phyloP scores from a whole-genome alignment of 2,888 invertebrate genomes.

The Nemotelus pantherinus region DNA sequence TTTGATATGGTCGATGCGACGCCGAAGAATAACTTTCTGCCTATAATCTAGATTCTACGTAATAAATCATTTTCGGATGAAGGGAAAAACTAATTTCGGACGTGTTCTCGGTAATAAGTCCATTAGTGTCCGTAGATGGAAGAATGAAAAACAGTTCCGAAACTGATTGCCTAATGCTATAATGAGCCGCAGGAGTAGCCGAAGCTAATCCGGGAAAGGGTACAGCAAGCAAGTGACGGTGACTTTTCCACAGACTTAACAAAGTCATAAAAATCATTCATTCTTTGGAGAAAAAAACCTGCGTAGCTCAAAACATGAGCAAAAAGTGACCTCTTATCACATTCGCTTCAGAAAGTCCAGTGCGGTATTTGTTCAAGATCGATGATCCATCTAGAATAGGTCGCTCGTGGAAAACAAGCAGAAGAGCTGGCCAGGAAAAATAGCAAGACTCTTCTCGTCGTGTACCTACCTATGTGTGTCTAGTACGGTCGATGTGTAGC shows the following conservation, averaged over 20 bases:
- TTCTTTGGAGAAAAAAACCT: neutral
- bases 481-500: neutral
- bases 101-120: neutral
- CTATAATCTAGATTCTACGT: neutral
- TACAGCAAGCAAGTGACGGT: too few species aligned
- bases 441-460: too few species aligned
- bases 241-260: too few species aligned
- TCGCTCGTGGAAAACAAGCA: neutral
- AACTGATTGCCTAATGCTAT: neutral
- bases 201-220: too few species aligned
- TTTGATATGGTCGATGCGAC: neutral
- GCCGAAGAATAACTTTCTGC: neutral
- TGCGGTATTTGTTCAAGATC: neutral
- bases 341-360: neutral
- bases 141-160: neutral
- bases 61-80: neutral
- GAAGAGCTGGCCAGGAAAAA: neutral
- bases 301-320: neutral
- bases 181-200: neutral
- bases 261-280: too few species aligned
- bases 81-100: neutral
- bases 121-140: constrained; percentile 4
- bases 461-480: neutral
- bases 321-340: neutral
- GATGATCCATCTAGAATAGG: neutral